phyloP scores from a whole-genome alignment of 2,113 vertebrate genomes.

The Phalacrocorax brasilianus region DNA sequence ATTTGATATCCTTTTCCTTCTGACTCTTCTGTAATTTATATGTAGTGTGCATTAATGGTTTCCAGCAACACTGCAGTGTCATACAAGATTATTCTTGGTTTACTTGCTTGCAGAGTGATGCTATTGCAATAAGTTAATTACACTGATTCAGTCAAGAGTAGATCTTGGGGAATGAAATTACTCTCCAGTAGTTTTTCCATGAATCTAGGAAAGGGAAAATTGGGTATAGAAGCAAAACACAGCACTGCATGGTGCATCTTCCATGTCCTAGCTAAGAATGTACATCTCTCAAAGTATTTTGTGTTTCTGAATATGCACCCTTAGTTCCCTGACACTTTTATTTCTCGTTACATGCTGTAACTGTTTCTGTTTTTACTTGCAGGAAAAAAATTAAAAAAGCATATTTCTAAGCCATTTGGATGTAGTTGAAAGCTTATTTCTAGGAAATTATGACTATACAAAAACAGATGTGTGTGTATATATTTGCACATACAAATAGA shows the following conservation, averaged over 20 bases:
- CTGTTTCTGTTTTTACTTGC: neutral
- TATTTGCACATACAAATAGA: neutral
- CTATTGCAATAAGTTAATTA: neutral
- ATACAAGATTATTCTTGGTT: neutral
- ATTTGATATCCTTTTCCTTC: neutral
- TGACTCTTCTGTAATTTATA: neutral
- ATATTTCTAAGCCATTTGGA: neutral
- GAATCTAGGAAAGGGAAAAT: neutral
- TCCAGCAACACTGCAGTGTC: neutral
- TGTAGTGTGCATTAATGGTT: accelerated
- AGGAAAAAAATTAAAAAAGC: neutral
- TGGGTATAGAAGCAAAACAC: neutral
- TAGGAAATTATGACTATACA: neutral
- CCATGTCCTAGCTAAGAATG: neutral
- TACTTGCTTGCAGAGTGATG: neutral
- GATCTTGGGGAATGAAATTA: neutral
- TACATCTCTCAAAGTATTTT: neutral
- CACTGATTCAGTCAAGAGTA: neutral
- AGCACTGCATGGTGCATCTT: neutral
- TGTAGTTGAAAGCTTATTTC: neutral
- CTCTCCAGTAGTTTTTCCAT: neutral
- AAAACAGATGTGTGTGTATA: neutral
- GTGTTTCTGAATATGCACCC: neutral
- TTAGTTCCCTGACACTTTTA: neutral
- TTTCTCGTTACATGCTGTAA: neutral